Evolutionary conservation across 1,140 invertebrate species (phyloP).

Genomic region (Tenebrio molitor): DNA sequence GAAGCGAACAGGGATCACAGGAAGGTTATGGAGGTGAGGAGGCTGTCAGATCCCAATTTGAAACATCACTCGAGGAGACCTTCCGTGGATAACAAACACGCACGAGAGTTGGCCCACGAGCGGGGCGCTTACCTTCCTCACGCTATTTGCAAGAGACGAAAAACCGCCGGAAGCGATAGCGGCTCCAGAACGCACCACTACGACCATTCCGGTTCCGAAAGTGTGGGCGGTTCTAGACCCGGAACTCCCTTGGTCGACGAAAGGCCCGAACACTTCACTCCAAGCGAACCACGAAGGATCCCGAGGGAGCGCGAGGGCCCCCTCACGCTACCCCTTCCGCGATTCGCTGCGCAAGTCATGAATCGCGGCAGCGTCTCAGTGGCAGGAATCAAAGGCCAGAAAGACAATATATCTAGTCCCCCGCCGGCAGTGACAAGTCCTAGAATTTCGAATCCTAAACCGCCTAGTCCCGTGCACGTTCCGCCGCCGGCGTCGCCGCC

Average conservation of each 20-base stretch:
- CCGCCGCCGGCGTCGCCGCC: constrained; percentile 74
- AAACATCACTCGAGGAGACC: constrained; percentile 69
- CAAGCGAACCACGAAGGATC: constrained; percentile 78
- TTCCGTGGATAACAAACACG: constrained; percentile 68
- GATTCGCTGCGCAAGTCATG: constrained; percentile 84
- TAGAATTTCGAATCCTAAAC: constrained; percentile 61
- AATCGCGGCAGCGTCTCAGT: constrained; percentile 67
- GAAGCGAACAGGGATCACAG: constrained; percentile 67
- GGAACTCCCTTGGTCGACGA: constrained; percentile 89
- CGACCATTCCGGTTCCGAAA: constrained; percentile 67
- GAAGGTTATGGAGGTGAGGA: constrained; percentile 71
- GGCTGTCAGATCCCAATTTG: constrained; percentile 69
- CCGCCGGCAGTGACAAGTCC: constrained; percentile 67
- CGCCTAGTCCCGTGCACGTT: constrained; percentile 62
- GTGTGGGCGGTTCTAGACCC: constrained; percentile 78
- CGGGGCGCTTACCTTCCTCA: constrained; percentile 60
- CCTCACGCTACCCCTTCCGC: constrained; percentile 84
- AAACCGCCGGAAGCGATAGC: constrained; percentile 65
- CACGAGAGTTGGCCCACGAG: constrained; percentile 59
- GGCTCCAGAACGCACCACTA: constrained; percentile 65
- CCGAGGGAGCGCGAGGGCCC: constrained; percentile 76
- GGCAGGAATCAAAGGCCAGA: constrained; percentile 65
- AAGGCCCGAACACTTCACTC: constrained; percentile 80
- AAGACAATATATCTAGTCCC: constrained; percentile 63
- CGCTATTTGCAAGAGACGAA: constrained; percentile 65